phyloP scores from a whole-genome alignment of 2,797 vertebrate species.

The Pitangus sulphuratus region DNA sequence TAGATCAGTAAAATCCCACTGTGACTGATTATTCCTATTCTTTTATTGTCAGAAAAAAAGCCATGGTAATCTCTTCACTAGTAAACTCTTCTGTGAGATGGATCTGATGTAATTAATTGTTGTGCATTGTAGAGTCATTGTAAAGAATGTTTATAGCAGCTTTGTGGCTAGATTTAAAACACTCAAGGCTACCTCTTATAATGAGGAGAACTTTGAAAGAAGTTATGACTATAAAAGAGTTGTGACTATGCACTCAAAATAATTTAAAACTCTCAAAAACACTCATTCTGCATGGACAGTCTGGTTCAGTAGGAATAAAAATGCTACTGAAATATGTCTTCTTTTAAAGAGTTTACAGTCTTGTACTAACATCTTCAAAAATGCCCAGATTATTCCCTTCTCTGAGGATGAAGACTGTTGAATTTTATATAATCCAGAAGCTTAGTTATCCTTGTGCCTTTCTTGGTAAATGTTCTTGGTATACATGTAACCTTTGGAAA shows the following conservation, averaged over 20 bases:
- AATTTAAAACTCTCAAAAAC: neutral
- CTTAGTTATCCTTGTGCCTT: neutral
- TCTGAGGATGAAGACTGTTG: neutral
- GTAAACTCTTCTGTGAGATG: neutral
- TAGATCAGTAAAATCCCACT: neutral
- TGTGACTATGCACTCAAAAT: neutral
- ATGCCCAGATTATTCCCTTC: neutral
- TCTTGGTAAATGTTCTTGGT: neutral
- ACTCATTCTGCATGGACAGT: neutral
- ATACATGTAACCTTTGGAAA: neutral
- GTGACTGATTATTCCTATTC: neutral
- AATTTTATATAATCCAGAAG: neutral
- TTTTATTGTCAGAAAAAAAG: neutral
- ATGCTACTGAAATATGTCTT: neutral
- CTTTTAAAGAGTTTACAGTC: neutral
- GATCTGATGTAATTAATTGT: slow-evolving; percentile 29
- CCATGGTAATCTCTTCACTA: neutral
- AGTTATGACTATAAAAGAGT: neutral
- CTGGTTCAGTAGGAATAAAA: neutral
- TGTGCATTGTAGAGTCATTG: neutral
- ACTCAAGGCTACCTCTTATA: neutral
- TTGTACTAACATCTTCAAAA: neutral
- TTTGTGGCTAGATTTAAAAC: slow-evolving; percentile 12
- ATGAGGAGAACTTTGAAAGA: neutral
- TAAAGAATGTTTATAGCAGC: neutral